Percentiles rank a stretch among this genome's conserved stretches.
Evolutionary conservation across 2,888 invertebrate species (phyloP).

Genomic region (Sericinus montela): DNA sequence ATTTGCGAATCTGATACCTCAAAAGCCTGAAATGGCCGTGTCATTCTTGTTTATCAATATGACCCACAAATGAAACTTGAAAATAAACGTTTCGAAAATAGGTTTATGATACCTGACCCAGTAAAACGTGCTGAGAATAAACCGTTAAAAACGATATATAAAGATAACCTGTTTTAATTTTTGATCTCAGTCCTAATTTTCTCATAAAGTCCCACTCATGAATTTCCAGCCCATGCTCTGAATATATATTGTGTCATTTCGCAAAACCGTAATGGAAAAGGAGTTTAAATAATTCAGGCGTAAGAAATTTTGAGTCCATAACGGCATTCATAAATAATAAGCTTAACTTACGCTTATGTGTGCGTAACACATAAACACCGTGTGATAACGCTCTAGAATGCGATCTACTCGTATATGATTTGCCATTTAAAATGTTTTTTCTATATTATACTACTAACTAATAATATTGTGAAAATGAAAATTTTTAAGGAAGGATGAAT

Average conservation of each 20-base stretch:
- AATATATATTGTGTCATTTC: slow-evolving; percentile 75
- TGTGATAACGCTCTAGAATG: too few relatives aligned
- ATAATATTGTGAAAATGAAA: slow-evolving; percentile 58
- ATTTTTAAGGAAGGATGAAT: too few relatives aligned
- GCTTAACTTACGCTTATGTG: slow-evolving; percentile 28
- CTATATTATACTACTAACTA: slow-evolving; percentile 47
- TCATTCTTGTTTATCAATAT: too few relatives aligned
- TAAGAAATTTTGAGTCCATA: slow-evolving; percentile 74
- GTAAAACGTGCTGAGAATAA: too few relatives aligned
- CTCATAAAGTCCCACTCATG: slow-evolving; percentile 61
- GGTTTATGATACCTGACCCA: too few relatives aligned
- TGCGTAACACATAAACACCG: too few relatives aligned
- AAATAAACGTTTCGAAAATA: not conserved
- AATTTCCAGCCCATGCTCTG: slow-evolving; percentile 49
- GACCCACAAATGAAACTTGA: too few relatives aligned
- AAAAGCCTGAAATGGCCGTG: too few relatives aligned
- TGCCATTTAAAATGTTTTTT: slow-evolving; percentile 33
- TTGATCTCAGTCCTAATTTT: slow-evolving; percentile 62
- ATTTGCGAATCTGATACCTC: too few relatives aligned
- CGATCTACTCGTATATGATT: too few relatives aligned
- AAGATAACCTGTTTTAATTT: slow-evolving; percentile 46
- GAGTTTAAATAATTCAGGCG: slow-evolving; percentile 74
- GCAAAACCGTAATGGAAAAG: slow-evolving; percentile 75
- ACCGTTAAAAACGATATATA: too few relatives aligned
- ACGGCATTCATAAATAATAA: slow-evolving; percentile 71